Conservation (phyloP, 2,888 invertebrate genomes). For the Biston betularia region DNA sequence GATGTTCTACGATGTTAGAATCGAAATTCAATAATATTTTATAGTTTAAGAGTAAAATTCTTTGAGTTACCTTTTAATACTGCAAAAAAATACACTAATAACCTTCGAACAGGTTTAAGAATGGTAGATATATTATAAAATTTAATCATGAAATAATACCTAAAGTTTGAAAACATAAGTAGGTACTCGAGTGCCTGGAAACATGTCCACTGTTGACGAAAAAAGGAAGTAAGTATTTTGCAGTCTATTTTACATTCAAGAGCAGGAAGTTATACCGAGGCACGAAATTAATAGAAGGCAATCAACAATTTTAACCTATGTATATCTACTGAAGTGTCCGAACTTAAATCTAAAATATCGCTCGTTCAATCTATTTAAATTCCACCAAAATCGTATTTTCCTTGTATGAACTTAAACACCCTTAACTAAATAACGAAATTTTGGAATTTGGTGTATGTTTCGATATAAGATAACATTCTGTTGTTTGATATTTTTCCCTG, state of each 20-base stretch:
- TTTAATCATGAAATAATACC: conserved; percentile 8
- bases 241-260: conserved; percentile 2
- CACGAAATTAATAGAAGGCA: conserved; percentile 9
- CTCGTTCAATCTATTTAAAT: background rate
- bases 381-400: background rate
- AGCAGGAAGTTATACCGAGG: conserved; percentile 11
- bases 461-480: conserved; percentile 11
- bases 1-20: background rate
- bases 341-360: background rate
- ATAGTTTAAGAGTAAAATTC: conserved; percentile 2
- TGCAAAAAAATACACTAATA: conserved; percentile 20
- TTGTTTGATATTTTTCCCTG: conserved; percentile 41
- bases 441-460: background rate
- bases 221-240: conserved; percentile 11
- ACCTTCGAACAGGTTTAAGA: conserved; percentile 16
- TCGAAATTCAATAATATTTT: background rate
- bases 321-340: background rate
- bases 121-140: conserved; percentile 5
- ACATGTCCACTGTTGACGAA: background rate
- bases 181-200: background rate
- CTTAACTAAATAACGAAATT: background rate
- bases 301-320: conserved; percentile 2
- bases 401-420: background rate
- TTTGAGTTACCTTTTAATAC: conserved; percentile 18
- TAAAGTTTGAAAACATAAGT: conserved; percentile 1